Conservation (phyloP, 2,113 vertebrate species). For the Glaucomys volans region DNA sequence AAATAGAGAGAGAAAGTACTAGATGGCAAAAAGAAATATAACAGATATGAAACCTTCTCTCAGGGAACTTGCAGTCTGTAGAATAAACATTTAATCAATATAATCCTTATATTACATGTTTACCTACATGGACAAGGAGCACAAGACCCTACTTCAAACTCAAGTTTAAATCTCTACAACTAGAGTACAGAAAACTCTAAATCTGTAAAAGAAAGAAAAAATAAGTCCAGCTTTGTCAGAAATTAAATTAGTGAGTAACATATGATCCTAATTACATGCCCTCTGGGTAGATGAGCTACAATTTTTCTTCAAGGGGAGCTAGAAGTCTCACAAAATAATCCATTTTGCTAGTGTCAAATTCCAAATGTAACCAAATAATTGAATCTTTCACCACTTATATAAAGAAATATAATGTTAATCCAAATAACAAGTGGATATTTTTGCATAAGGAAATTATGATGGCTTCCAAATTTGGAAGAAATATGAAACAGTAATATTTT, state of each 20-base stretch:
- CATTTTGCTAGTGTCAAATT: not conserved
- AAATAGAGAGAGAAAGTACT: too few relatives aligned
- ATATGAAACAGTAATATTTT: not conserved
- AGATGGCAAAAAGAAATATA: too few relatives aligned
- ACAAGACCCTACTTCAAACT: too few relatives aligned
- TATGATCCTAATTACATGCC: conserved; percentile 46
- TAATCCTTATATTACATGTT: too few relatives aligned
- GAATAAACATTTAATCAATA: too few relatives aligned
- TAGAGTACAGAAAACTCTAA: too few relatives aligned
- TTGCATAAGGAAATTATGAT: not conserved
- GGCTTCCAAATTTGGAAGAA: conserved; percentile 61
- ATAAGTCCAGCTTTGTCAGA: too few relatives aligned
- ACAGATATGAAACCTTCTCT: too few relatives aligned
- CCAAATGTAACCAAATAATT: conserved; percentile 38
- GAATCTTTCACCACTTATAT: conserved; percentile 9
- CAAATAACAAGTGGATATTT: conserved; percentile 32
- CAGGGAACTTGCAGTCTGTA: too few relatives aligned
- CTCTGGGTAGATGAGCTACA: not conserved
- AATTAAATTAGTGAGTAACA: not conserved
- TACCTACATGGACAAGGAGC: too few relatives aligned
- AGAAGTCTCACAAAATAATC: conserved; percentile 37
- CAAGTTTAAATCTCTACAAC: too few relatives aligned
- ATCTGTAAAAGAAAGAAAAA: too few relatives aligned
- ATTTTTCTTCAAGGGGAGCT: conserved; percentile 32
- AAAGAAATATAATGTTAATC: conserved; percentile 22